Evolutionary conservation across 2,113 vertebrate species (phyloP).

Genomic region (Dendrocopos noguchii): DNA sequence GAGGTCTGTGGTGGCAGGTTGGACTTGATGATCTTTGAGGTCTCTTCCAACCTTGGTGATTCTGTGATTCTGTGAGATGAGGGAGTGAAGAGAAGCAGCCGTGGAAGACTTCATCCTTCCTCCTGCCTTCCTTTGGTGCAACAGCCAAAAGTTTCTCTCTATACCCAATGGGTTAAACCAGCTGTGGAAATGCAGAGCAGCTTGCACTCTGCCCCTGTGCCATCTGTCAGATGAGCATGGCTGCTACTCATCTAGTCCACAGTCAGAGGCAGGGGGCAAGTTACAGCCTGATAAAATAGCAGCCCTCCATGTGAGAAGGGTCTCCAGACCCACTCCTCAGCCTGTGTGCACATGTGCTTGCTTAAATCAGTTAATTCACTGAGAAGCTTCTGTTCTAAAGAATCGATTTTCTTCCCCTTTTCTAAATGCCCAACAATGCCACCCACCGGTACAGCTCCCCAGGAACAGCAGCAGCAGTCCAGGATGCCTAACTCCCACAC

Average conservation of each 20-base stretch:
- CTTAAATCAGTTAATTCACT: background rate
- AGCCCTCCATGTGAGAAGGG: background rate
- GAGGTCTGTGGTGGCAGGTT: too few species aligned
- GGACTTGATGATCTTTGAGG: too few species aligned
- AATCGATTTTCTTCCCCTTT: background rate
- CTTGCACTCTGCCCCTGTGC: accelerated
- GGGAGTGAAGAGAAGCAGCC: background rate
- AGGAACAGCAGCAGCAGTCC: background rate
- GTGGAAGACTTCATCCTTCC: background rate
- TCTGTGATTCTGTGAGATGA: too few species aligned
- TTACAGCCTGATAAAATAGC: background rate
- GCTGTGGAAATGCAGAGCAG: background rate
- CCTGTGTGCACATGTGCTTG: accelerated
- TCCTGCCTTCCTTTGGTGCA: background rate
- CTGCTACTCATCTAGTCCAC: background rate
- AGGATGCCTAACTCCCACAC: background rate
- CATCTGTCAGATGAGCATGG: background rate
- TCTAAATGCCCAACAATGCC: background rate
- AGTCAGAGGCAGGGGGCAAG: background rate
- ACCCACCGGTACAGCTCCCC: background rate
- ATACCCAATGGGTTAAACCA: background rate
- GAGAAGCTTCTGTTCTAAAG: background rate
- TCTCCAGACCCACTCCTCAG: background rate
- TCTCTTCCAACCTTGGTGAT: too few species aligned
- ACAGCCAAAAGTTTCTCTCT: background rate